Conservation (phyloP, 1,140 invertebrate genomes). For the Tetraneura akinire region DNA sequence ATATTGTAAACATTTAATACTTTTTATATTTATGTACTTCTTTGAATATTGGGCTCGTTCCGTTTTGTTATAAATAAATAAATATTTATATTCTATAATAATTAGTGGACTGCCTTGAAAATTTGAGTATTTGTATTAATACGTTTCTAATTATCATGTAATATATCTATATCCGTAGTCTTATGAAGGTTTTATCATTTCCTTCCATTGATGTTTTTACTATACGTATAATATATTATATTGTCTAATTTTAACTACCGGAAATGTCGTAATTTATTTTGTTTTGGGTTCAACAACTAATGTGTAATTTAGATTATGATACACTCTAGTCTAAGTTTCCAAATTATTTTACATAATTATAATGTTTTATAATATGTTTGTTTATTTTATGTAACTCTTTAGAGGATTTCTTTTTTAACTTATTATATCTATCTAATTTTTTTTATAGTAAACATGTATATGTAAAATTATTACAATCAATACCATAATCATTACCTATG, state of each 20-base stretch:
- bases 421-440: too few species aligned
- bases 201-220: neutral
- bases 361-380: too few species aligned
- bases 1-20: too few species aligned
- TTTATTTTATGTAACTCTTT: too few species aligned
- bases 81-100: neutral
- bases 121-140: neutral
- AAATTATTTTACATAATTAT: conserved; percentile 5
- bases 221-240: neutral
- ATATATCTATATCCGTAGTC: neutral
- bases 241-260: conserved; percentile 7
- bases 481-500: too few species aligned
- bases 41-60: too few species aligned
- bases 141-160: conserved; percentile 5
- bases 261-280: conserved; percentile 34
- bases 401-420: too few species aligned
- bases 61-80: too few species aligned
- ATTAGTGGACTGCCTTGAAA: conserved; percentile 3
- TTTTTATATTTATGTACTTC: too few species aligned
- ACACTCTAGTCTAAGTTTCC: too few species aligned
- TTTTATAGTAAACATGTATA: too few species aligned
- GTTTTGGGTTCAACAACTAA: neutral
- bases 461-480: too few species aligned
- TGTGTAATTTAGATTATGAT: neutral
- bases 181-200: neutral